Percentiles rank a stretch among this genome's conserved stretches.
These are phyloP conservation scores for Chironex yamaguchii DNA, from an alignment of 30 jellyfish, hydroid and myxozoan species.

Conservation along the genomic window DNA sequence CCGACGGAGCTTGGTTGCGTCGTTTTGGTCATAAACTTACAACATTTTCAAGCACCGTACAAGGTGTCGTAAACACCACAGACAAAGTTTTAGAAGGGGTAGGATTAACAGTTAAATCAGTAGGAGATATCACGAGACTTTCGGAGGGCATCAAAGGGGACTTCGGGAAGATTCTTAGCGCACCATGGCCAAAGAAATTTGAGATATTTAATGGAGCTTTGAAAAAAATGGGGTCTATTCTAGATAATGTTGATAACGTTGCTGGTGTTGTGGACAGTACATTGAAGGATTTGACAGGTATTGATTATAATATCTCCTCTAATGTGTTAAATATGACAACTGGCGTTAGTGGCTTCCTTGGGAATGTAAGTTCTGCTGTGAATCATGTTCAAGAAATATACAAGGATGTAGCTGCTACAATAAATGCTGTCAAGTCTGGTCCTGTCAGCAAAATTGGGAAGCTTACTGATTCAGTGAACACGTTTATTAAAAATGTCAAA, in stretches of 20 bases:
- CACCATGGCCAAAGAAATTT: conserved; percentile 79
- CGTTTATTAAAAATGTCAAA: conserved; percentile 72
- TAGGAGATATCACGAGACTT: conserved; percentile 43
- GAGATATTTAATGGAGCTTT: conserved; percentile 46
- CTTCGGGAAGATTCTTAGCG: conserved; percentile 46
- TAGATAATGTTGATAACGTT: conserved; percentile 10
- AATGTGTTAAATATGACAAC: conserved; percentile 76
- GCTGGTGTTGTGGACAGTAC: conserved; percentile 54
- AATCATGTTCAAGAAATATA: conserved; percentile 56
- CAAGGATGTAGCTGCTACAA: conserved; percentile 67
- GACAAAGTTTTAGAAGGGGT: conserved; percentile 70
- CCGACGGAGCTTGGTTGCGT: conserved; percentile 67
- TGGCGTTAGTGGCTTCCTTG: conserved; percentile 76
- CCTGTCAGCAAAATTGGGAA: conserved; percentile 92
- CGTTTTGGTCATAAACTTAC: conserved; percentile 45
- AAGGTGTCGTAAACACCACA: conserved; percentile 66
- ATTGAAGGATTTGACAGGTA: conserved; percentile 46
- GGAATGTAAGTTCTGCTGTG: conserved; percentile 73
- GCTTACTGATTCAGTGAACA: conserved; percentile 77
- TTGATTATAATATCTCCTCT: conserved; percentile 44
- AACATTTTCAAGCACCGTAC: conserved; percentile 25
- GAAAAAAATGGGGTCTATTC: conserved; percentile 1
- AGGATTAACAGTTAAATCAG: conserved; percentile 59
- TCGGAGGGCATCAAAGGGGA: conserved; percentile 58
- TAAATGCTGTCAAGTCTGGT: conserved; percentile 71